A percentile compares a stretch with the other conserved stretches of the same genome.
These are phyloP conservation scores for Erpornis zantholeuca DNA, from an alignment of 2,113 vertebrate species.

Conservation along the genomic window DNA sequence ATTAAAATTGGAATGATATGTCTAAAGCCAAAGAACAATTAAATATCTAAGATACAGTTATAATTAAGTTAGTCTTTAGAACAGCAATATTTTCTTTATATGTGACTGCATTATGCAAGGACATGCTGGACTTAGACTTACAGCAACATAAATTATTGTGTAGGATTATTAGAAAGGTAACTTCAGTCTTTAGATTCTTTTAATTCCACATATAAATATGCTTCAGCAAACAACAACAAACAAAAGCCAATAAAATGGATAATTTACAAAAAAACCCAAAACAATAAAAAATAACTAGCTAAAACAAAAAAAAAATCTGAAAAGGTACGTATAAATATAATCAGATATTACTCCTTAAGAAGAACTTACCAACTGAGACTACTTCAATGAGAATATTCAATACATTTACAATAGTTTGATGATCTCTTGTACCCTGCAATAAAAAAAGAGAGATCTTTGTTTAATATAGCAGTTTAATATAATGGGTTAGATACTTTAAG, in stretches of 20 bases:
- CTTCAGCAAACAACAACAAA: not conserved
- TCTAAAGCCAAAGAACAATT: not conserved
- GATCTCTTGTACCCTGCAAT: constrained; percentile 89
- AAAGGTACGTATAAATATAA: not conserved
- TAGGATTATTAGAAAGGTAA: not conserved
- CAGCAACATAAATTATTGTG: not conserved
- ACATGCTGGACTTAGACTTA: not conserved
- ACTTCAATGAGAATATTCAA: constrained; percentile 91
- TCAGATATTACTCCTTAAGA: not conserved
- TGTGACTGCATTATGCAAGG: not conserved
- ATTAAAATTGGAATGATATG: not conserved
- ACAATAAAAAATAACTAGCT: not conserved
- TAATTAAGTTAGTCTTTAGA: not conserved
- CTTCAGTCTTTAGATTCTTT: not conserved
- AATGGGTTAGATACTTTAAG: not conserved
- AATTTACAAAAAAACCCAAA: not conserved
- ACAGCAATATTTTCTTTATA: not conserved
- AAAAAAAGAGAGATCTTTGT: not conserved
- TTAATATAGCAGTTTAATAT: not conserved
- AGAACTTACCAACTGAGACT: constrained; percentile 86
- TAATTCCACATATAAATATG: not conserved
- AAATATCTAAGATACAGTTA: not conserved
- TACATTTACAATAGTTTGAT: constrained; percentile 89
- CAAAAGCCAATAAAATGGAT: not conserved
- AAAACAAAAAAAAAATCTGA: not conserved